phyloP scores from a whole-genome alignment of 2,113 vertebrate genomes.

The Hepsetus odoe region DNA sequence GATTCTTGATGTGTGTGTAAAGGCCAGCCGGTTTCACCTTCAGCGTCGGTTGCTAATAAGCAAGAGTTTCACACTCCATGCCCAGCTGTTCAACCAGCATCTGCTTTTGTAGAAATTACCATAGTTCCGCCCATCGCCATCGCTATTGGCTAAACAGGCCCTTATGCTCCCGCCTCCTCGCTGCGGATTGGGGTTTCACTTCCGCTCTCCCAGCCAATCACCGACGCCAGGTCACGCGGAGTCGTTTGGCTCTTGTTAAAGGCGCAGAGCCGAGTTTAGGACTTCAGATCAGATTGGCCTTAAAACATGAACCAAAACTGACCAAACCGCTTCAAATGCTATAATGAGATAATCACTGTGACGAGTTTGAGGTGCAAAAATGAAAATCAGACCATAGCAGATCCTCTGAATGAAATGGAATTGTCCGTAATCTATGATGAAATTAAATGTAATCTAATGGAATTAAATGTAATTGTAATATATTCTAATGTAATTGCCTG shows the following conservation, averaged over 20 bases:
- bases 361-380: no score
- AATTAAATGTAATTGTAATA: no score
- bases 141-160: constrained; percentile 62
- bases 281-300: no score
- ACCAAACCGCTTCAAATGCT: no score
- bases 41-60: neutral
- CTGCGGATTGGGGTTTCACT: neutral
- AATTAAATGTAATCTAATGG: no score
- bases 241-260: neutral
- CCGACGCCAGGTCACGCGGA: neutral
- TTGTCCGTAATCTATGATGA: no score
- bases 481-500: no score
- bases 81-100: constrained; percentile 54
- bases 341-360: no score
- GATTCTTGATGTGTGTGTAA: neutral
- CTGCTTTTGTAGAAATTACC: constrained; percentile 33
- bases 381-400: no score
- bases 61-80: constrained; percentile 59
- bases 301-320: no score
- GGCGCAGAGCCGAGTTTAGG: neutral
- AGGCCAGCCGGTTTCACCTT: neutral
- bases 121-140: constrained; percentile 53
- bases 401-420: no score
- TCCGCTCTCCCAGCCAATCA: neutral
- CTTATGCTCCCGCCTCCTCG: constrained; percentile 35